These are phyloP conservation scores for Hirudinaria manillensis DNA, from an alignment of 2,888 invertebrate species.

Conservation along the genomic window DNA sequence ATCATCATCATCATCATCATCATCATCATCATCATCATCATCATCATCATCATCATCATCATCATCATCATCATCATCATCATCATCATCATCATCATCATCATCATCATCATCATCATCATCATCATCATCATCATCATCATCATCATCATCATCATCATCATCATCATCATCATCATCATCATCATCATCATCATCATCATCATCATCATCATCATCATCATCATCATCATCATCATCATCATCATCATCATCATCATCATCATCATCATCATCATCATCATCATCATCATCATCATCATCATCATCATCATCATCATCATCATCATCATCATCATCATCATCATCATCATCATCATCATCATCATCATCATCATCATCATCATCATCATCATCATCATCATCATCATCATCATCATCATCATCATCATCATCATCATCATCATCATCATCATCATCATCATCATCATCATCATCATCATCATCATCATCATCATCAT, in stretches of 20 bases:
- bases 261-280: slow-evolving; percentile 28
- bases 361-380: slow-evolving; percentile 6
- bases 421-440: slow-evolving; percentile 21
- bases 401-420: slow-evolving; percentile 1
- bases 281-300: slow-evolving; percentile 17
- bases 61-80: slow-evolving; percentile 9
- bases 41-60: slow-evolving; percentile 1
- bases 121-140: neutral
- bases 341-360: slow-evolving; percentile 11
- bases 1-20: slow-evolving; percentile 15
- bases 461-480: neutral
- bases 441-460: slow-evolving; percentile 7
- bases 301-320: slow-evolving; percentile 4
- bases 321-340: slow-evolving; percentile 8
- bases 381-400: neutral
- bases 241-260: slow-evolving; percentile 4
- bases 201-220: slow-evolving; percentile 31
- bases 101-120: neutral
- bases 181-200: slow-evolving; percentile 32
- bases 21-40: neutral
- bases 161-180: slow-evolving; percentile 32
- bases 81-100: slow-evolving; percentile 21
- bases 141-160: slow-evolving; percentile 28
- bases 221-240: slow-evolving; percentile 4
- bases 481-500: slow-evolving; percentile 25